Evolutionary conservation across 2,888 invertebrate species (phyloP), one percentile per base, ranked within the genome.

Genomic region (Neoascia interrupta): DNA sequence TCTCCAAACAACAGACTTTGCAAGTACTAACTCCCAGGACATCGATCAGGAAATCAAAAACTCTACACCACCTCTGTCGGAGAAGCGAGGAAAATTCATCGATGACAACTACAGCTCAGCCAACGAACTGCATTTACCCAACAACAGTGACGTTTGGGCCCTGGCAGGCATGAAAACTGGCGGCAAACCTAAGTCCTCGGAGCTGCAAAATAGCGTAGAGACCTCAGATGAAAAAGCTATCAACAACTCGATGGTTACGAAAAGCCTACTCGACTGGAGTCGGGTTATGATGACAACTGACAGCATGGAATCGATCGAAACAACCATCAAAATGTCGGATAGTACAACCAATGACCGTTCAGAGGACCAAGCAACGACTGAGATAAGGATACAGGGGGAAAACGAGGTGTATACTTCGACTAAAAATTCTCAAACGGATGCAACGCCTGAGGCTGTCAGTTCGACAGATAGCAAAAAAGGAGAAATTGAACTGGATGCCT

Each of bases 131-230:
- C 83, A 82, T 18, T 66, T 87, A 43, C 87, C 88, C 23, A 85
- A 86, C 68, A 83, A 81, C 11, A 85, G 86, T 0, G 88, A 88
- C 26, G 86, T 84, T 0, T 88, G 88, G 87, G 85, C 86, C 23
- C 76, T 88, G 54, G 86, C 85, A 0, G 84, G 84, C 6, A 84
- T 88, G 84, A 87, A 87, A 83, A 75, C 83, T 31, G 83, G 85
- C 3, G 79, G 81, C 21, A 73, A 73, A 39, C 5, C 39, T 2
- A 82, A 75, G 45, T 64, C 61, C 4, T 28, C 70, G 5, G 72
- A 81, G 6, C 34, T 81, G 23, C 70, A 63, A 31, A 81, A 81
- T 8, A 75, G 70, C 8, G 60, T 70, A 6, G 68, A 76, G 26
- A 66, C 60, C 5, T 81, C 73, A 1, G 58, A 72, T 26, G 72